Evolutionary conservation across 1,140 invertebrate species (phyloP).

Genomic region (Diprion similis): DNA sequence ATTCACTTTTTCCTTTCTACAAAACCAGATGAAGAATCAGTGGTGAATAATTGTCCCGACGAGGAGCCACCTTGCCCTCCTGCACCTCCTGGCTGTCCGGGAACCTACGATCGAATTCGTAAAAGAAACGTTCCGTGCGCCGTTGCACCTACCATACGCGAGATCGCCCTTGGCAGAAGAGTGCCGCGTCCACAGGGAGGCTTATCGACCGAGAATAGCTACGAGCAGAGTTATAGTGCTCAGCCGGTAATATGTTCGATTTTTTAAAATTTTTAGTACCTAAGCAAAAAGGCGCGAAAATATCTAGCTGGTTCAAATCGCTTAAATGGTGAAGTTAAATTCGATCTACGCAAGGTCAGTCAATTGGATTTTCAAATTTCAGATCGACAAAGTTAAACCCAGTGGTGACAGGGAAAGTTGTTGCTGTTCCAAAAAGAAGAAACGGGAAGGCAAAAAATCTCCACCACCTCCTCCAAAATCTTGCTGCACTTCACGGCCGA

Average conservation of each 20-base stretch:
- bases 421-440: background rate
- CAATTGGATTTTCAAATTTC: background rate
- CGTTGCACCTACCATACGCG: background rate
- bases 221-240: background rate
- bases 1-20: background rate
- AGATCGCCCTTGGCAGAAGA: background rate
- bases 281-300: background rate
- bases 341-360: too few relatives aligned
- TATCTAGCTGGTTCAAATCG: background rate
- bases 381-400: background rate
- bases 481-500: background rate
- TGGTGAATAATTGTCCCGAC: background rate
- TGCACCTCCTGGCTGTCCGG: background rate
- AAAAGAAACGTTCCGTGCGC: background rate
- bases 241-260: background rate
- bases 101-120: background rate
- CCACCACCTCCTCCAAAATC: background rate
- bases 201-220: background rate
- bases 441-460: background rate
- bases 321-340: background rate
- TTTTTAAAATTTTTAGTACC: background rate
- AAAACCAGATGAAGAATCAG: background rate
- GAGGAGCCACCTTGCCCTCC: background rate
- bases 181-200: background rate
- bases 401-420: background rate